Conservation (phyloP, 1,140 invertebrate genomes). For the Eumaeus atala region DNA sequence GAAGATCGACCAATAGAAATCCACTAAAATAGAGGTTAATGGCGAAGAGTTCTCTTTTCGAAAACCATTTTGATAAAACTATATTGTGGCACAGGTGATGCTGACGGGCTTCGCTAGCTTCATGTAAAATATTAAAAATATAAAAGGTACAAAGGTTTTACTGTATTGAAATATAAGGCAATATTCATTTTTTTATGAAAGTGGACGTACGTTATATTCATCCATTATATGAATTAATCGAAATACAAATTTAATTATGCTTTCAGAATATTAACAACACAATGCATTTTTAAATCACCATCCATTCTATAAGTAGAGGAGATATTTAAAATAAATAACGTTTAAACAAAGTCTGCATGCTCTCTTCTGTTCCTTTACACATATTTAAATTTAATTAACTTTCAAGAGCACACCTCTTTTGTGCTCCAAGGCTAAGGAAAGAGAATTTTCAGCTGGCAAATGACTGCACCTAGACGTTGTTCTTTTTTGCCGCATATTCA, state of each 20-base stretch:
- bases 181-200: neutral
- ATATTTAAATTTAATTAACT: constrained; percentile 65
- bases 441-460: constrained; percentile 38
- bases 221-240: neutral
- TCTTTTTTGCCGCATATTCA: constrained; percentile 40
- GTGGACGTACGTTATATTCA: constrained; percentile 1
- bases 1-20: no score
- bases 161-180: no score
- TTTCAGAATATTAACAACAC: neutral
- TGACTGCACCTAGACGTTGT: constrained; percentile 36
- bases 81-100: no score
- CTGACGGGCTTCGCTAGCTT: no score
- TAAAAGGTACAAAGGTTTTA: no score
- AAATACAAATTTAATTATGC: constrained; percentile 4
- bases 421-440: constrained; percentile 37
- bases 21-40: no score
- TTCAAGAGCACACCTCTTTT: constrained; percentile 49
- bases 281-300: constrained; percentile 1
- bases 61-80: no score
- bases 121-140: no score
- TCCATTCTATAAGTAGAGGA: constrained; percentile 8
- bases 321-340: constrained; percentile 24
- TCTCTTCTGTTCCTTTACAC: constrained; percentile 36
- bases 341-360: constrained; percentile 21
- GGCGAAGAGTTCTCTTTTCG: no score